Base-by-base conservation (phyloP, 2,888 invertebrate genomes). In the Anodontia alba region DNA sequence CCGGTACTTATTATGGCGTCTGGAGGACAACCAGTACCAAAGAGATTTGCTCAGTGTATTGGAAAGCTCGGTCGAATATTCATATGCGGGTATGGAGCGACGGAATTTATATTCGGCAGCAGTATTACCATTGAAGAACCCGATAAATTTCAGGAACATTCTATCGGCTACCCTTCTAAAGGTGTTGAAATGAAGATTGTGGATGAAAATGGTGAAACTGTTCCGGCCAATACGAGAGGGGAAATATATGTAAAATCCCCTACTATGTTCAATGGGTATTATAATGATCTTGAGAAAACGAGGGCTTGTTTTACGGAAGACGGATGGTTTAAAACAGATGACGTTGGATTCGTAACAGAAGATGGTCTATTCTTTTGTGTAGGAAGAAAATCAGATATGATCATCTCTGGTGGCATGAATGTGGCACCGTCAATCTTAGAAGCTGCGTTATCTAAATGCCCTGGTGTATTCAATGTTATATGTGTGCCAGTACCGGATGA, bases 401-500 rank as follows among this genome's bases (percentile, higher is more conserved):
- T 83, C 5, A 71, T 79, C 10, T 66, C 71, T 43, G 83, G 79
- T 17, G 83, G 76, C 3, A 73, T 78, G 72, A 81, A 81, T 43
- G 77, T 81, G 17, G 36, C 71, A 10, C 81, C 81, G 5, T 70
- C 76, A 57, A 81, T 77, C n/a, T n/a, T 77, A 2, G 81, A 81
- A 42, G 29, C 68, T 2, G 46, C 62, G 0, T 38, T 77, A 7
- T 69, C 49, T 8, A 31, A 51, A 74, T 81, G 46, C 29, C 71
- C 77, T 10, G 72, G 72, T 3, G 42, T 83, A 8, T 49, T 49
- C 1, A 38, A 57, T 29, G 82, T 73, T 26, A 69, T 78, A 17
- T 67, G 84, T 23, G 80, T 83, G 23, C 83, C 85, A 26, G 72
- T 87, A 17, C 76, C 84, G 12, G 78, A 87, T 69, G 76, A 83